Evolutionary conservation across 2,888 invertebrate genomes (phyloP).

Genomic region (Syrista parreyssii): DNA sequence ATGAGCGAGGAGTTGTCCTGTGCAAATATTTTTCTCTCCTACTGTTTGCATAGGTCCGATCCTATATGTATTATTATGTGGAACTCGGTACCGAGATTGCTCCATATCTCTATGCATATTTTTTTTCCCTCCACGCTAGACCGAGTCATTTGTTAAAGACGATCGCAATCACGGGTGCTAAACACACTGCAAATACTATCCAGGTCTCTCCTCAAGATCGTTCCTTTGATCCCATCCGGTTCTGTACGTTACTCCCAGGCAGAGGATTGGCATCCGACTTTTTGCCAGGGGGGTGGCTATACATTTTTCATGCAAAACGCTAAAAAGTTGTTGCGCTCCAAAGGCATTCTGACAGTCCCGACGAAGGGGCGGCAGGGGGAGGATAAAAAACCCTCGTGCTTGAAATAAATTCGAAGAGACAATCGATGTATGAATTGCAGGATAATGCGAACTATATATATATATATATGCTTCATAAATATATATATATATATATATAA

Average conservation of each 20-base stretch:
- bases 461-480: neutral
- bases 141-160: neutral
- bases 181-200: neutral
- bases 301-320: neutral
- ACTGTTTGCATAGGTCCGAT: slow-evolving; percentile 59
- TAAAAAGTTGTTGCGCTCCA: neutral
- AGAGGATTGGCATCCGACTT: neutral
- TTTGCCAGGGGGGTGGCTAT: neutral
- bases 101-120: neutral
- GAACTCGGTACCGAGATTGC: neutral
- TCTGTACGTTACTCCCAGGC: neutral
- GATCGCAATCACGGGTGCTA: neutral
- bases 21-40: slow-evolving; percentile 64
- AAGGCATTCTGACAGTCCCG: neutral
- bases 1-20: slow-evolving; percentile 62
- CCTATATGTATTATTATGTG: slow-evolving; percentile 2
- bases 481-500: neutral
- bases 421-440: slow-evolving; percentile 50
- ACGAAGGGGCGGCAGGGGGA: neutral
- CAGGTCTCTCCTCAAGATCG: neutral
- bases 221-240: neutral
- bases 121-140: neutral
- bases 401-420: neutral
- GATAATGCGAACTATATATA: slow-evolving; percentile 43
- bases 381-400: neutral